A percentile compares a stretch with the other conserved stretches of the same genome.
phyloP scores from a whole-genome alignment of 1,140 invertebrate species.

The Acarapis woodi region DNA sequence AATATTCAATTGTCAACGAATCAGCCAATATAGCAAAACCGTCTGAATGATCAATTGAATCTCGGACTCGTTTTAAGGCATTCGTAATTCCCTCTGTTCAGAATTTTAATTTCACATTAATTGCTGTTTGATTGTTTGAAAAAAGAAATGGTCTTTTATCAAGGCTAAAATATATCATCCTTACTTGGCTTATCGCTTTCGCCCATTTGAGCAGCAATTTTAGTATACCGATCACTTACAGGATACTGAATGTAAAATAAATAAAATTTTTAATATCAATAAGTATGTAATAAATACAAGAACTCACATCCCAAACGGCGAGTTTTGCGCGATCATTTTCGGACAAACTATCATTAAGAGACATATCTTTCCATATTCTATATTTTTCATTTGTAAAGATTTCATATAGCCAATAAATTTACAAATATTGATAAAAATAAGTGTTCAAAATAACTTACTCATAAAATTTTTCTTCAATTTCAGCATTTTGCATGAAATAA shows the following conservation, averaged over 20 bases:
- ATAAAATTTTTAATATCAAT: no score
- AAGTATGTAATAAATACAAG: no score
- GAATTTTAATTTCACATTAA: no score
- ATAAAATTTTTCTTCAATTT: constrained; percentile 78
- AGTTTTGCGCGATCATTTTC: constrained; percentile 65
- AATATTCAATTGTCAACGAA: constrained; percentile 33
- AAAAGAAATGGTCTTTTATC: no score
- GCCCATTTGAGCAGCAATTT: constrained; percentile 90
- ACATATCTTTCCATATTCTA: constrained; percentile 81
- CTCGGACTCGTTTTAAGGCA: no score
- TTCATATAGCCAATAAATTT: constrained; percentile 1
- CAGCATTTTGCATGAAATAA: constrained; percentile 79
- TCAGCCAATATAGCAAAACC: neutral
- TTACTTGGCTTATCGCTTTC: constrained; percentile 56
- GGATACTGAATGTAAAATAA: no score
- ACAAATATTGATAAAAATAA: neutral
- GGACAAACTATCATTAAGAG: constrained; percentile 60
- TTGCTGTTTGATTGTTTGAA: no score
- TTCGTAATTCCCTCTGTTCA: no score
- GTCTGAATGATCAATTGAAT: no score
- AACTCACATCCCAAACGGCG: constrained; percentile 96
- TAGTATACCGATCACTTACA: constrained; percentile 87
- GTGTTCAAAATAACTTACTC: constrained; percentile 19
- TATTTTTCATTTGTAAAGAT: neutral
- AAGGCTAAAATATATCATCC: no score